Conservation (phyloP, 2,888 invertebrate genomes). For the Scaptomyza flava region DNA sequence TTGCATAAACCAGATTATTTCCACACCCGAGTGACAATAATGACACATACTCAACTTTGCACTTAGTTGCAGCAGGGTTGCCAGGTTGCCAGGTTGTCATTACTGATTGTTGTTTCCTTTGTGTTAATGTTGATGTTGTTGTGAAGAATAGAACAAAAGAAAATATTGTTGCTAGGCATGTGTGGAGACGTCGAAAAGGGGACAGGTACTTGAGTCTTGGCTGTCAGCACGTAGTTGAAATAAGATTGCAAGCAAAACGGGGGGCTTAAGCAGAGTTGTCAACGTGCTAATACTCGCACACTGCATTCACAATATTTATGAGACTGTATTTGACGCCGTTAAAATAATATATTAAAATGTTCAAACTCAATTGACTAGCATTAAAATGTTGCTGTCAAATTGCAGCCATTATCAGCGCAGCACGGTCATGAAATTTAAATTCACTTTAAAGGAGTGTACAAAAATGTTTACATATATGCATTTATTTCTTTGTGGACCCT, state of each 20-base stretch:
- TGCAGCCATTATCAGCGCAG: constrained; percentile 43
- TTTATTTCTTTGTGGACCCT: constrained; percentile 21
- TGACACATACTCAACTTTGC: constrained; percentile 57
- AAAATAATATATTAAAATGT: constrained; percentile 31
- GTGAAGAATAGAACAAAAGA: constrained; percentile 13
- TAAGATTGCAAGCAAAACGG: constrained; percentile 24
- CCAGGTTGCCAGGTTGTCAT: not conserved
- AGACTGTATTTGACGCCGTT: not conserved
- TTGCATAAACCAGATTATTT: constrained; percentile 29
- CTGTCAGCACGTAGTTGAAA: constrained; percentile 55
- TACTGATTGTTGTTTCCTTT: constrained; percentile 11
- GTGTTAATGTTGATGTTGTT: not conserved
- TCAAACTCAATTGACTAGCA: constrained; percentile 34
- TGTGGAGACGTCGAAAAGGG: constrained; percentile 1
- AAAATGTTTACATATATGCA: not conserved
- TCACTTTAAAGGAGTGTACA: constrained; percentile 9
- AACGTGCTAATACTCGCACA: constrained; percentile 52
- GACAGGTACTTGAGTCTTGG: constrained; percentile 14
- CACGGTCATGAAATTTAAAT: constrained; percentile 31
- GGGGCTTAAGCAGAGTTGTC: constrained; percentile 29
- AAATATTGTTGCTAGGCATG: constrained; percentile 6
- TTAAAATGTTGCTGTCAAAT: constrained; percentile 52
- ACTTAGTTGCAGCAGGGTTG: constrained; percentile 26
- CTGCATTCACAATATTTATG: constrained; percentile 34
- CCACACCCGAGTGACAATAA: constrained; percentile 55